Evolutionary conservation across 2,113 vertebrate species (phyloP).

Genomic region (Ceyx melanurus): DNA sequence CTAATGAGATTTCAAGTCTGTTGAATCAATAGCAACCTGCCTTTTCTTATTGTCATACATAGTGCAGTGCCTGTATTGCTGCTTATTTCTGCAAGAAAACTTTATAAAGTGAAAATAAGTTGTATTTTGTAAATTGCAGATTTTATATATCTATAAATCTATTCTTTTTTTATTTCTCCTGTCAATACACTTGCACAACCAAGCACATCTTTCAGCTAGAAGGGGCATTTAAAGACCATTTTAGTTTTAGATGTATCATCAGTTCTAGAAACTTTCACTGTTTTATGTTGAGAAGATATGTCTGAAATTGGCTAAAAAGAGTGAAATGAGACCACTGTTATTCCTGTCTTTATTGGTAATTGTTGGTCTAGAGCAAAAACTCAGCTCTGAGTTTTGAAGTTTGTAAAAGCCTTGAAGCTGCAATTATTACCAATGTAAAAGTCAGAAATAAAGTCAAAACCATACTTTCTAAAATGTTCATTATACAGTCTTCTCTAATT

Average conservation of each 20-base stretch:
- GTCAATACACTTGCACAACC: background rate
- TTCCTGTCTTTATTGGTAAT: background rate
- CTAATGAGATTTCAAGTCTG: slow-evolving; percentile 44
- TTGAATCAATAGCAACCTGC: slow-evolving; percentile 47
- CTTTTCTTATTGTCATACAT: slow-evolving; percentile 22
- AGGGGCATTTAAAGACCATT: background rate
- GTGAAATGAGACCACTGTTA: background rate
- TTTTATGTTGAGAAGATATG: background rate
- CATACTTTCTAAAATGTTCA: background rate
- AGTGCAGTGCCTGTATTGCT: background rate
- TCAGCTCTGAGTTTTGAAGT: background rate
- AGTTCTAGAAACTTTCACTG: background rate
- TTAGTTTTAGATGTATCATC: background rate
- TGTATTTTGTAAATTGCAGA: background rate
- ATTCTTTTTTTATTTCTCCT: background rate
- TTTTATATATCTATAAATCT: background rate
- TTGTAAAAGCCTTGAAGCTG: background rate
- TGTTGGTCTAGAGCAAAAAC: background rate
- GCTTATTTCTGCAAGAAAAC: slow-evolving; percentile 20
- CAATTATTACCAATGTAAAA: background rate
- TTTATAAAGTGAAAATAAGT: background rate
- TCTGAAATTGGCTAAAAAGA: background rate
- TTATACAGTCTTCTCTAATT: background rate
- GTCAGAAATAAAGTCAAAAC: background rate
- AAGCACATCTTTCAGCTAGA: background rate